These are phyloP conservation scores for Perizoma affinitatum DNA, from an alignment of 2,888 invertebrate genomes.

Conservation along the genomic window DNA sequence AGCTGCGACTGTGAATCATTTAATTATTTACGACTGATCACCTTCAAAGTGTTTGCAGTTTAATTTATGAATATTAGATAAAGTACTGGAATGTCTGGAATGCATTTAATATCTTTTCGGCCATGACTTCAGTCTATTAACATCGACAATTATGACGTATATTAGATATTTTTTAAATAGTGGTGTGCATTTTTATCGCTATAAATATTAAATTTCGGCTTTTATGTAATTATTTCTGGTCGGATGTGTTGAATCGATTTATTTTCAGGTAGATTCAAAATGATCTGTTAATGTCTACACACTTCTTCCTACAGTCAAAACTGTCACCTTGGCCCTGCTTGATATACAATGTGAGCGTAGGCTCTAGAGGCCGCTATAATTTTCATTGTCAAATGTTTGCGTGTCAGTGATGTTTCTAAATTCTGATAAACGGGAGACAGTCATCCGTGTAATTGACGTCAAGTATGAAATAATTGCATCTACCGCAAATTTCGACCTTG, in stretches of 20 bases:
- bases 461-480: slow-evolving; percentile 50
- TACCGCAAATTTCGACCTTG: slow-evolving; percentile 41
- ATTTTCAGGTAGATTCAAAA: not conserved
- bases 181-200: too few relatives aligned
- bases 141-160: slow-evolving; percentile 36
- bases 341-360: slow-evolving; percentile 55
- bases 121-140: slow-evolving; percentile 40
- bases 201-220: slow-evolving; percentile 26
- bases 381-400: slow-evolving; percentile 54
- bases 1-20: slow-evolving; percentile 45
- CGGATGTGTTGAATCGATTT: slow-evolving; percentile 20
- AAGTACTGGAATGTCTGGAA: slow-evolving; percentile 38
- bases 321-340: slow-evolving; percentile 61
- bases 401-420: slow-evolving; percentile 50
- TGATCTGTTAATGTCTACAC: slow-evolving; percentile 1
- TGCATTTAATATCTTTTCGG: slow-evolving; percentile 46
- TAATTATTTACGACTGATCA: slow-evolving; percentile 41
- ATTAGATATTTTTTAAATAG: slow-evolving; percentile 35
- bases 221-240: slow-evolving; percentile 38
- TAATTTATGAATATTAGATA: slow-evolving; percentile 25
- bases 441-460: slow-evolving; percentile 51
- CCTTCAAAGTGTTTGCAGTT: slow-evolving; percentile 15
- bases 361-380: slow-evolving; percentile 57
- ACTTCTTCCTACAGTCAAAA: slow-evolving; percentile 31
- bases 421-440: slow-evolving; percentile 43